Evolutionary conservation across 2,113 vertebrate species (phyloP).

Genomic region (Plestiodon gilberti): DNA sequence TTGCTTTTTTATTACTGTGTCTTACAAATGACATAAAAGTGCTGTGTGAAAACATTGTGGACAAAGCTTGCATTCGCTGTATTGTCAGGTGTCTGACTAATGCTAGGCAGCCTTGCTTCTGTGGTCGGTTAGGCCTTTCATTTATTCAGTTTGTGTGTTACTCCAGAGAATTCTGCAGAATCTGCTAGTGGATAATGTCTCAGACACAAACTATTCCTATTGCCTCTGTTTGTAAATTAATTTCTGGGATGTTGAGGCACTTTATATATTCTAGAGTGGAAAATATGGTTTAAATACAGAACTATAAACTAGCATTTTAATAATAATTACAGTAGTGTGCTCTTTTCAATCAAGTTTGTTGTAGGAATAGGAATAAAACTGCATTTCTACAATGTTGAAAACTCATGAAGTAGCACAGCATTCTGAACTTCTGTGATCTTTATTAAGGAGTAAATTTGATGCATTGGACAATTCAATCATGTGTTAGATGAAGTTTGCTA

Average conservation of each 20-base stretch:
- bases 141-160: not conserved
- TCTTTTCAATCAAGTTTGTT: conserved; percentile 35
- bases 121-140: conserved; percentile 7
- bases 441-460: conserved; percentile 13
- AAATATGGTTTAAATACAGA: not conserved
- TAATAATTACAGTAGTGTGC: not conserved
- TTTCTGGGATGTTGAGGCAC: not conserved
- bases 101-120: not conserved
- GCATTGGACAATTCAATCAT: not conserved
- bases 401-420: not conserved
- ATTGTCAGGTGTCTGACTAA: conserved; percentile 33
- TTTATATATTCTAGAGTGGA: not conserved
- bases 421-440: not conserved
- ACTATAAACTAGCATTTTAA: not conserved
- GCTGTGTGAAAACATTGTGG: not conserved
- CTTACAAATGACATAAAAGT: conserved; percentile 18
- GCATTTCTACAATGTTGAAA: not conserved
- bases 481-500: not conserved
- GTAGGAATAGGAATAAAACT: conserved; percentile 29
- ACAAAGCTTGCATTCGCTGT: not conserved
- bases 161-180: not conserved
- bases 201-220: not conserved
- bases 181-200: not conserved
- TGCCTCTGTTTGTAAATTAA: not conserved
- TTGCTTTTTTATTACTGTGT: not conserved